phyloP scores from a whole-genome alignment of 2,113 vertebrate genomes.

The Romanogobio albipinnatus region DNA sequence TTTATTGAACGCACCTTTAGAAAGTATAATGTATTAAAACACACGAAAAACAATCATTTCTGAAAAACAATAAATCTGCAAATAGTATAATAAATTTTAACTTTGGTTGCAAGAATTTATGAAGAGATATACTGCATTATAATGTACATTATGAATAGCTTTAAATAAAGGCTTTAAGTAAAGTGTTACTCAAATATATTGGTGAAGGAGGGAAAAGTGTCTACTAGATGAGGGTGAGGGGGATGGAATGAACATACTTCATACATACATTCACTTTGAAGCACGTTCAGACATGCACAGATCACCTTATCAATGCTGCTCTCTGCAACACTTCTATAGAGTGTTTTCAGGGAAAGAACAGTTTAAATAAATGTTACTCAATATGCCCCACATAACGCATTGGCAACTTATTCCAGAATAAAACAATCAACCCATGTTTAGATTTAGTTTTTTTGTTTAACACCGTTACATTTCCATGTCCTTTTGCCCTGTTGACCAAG shows the following conservation, averaged over 20 bases:
- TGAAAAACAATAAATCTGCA: no score
- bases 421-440: background rate
- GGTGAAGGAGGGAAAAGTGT: background rate
- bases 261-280: constrained; percentile 30
- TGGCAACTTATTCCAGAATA: background rate
- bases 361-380: background rate
- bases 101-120: no score
- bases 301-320: background rate
- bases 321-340: background rate
- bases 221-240: background rate
- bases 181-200: background rate
- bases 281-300: constrained; percentile 46
- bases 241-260: background rate
- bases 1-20: no score
- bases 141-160: no score
- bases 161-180: background rate
- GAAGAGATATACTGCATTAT: no score
- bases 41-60: no score
- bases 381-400: background rate
- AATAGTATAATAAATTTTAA: no score
- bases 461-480: background rate
- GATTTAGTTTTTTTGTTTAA: no score
- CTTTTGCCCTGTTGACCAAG: constrained; percentile 22
- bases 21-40: no score
- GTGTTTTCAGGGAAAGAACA: no score